These are phyloP conservation scores for Diabrotica undecimpunctata DNA, from an alignment of 1,140 invertebrate genomes.

Conservation along the genomic window DNA sequence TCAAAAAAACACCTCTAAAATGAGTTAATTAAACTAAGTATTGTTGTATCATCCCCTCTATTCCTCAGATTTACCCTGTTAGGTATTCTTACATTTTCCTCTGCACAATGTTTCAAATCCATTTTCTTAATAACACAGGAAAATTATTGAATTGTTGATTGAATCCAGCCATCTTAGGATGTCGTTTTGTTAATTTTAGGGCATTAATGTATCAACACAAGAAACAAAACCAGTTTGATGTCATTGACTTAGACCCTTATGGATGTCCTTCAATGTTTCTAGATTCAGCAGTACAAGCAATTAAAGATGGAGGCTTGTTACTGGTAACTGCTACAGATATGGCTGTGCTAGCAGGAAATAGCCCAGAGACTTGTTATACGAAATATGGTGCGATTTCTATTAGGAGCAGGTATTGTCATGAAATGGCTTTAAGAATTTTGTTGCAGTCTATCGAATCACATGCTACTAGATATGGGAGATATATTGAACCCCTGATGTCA, in stretches of 20 bases:
- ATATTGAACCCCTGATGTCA: slow-evolving; percentile 87
- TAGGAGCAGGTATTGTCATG: slow-evolving; percentile 87
- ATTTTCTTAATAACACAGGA: slow-evolving; percentile 18
- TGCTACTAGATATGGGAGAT: slow-evolving; percentile 89
- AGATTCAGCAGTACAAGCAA: slow-evolving; percentile 83
- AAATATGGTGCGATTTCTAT: slow-evolving; percentile 94
- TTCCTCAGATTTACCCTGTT: no score
- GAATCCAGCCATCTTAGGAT: no score
- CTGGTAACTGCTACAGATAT: slow-evolving; percentile 97
- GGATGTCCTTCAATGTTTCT: slow-evolving; percentile 92
- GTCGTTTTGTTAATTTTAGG: slow-evolving; percentile 51
- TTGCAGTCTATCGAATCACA: slow-evolving; percentile 86
- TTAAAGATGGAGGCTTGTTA: slow-evolving; percentile 76
- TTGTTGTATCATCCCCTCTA: no score
- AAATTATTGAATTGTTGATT: neutral
- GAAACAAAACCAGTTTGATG: slow-evolving; percentile 73
- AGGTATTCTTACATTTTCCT: no score
- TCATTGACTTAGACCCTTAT: slow-evolving; percentile 96
- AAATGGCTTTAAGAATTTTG: slow-evolving; percentile 91
- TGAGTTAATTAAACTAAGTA: no score
- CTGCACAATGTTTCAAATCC: no score
- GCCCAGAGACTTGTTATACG: slow-evolving; percentile 83
- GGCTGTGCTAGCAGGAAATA: slow-evolving; percentile 94
- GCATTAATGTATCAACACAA: slow-evolving; percentile 80
- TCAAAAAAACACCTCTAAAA: no score